Percentiles rank a stretch among this genome's conserved stretches.
phyloP scores from a whole-genome alignment of 2,113 vertebrate genomes.

The Lonchura striata region DNA sequence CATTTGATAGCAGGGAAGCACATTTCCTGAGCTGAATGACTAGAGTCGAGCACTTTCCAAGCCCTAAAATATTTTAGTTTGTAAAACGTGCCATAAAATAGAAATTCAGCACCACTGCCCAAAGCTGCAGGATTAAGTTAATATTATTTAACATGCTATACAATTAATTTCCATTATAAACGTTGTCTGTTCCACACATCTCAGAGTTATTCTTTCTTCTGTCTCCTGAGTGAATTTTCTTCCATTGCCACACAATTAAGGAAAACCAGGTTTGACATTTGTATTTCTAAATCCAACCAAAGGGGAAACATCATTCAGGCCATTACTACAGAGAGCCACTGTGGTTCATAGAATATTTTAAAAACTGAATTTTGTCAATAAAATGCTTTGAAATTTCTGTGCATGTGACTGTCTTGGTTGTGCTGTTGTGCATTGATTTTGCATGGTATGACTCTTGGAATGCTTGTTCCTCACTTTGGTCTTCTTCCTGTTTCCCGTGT shows the following conservation, averaged over 20 bases:
- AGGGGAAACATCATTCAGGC: neutral
- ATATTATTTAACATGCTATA: slow-evolving; percentile 69
- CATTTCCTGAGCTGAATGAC: slow-evolving; percentile 65
- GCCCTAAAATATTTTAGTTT: slow-evolving; percentile 62
- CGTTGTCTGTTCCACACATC: slow-evolving; percentile 37
- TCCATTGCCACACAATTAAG: slow-evolving; percentile 63
- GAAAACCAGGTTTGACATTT: slow-evolving; percentile 52
- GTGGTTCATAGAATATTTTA: neutral
- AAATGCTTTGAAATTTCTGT: neutral
- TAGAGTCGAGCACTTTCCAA: slow-evolving; percentile 12
- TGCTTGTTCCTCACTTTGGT: neutral
- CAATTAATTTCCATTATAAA: slow-evolving; percentile 71
- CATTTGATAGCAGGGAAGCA: slow-evolving; percentile 48
- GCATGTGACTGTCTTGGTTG: neutral
- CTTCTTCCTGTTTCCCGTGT: neutral
- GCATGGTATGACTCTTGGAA: neutral
- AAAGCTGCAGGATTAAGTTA: slow-evolving; percentile 73
- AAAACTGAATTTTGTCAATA: neutral
- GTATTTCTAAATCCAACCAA: slow-evolving; percentile 30
- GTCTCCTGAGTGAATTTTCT: slow-evolving; percentile 64
- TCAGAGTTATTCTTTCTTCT: slow-evolving; percentile 62
- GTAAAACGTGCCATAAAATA: slow-evolving; percentile 70
- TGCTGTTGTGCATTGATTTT: neutral
- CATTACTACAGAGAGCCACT: neutral
- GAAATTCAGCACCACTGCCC: slow-evolving; percentile 61